Evolutionary conservation across 1,140 invertebrate species (phyloP), one percentile per base, ranked within the genome.

Genomic region (Drosophila serrata): DNA sequence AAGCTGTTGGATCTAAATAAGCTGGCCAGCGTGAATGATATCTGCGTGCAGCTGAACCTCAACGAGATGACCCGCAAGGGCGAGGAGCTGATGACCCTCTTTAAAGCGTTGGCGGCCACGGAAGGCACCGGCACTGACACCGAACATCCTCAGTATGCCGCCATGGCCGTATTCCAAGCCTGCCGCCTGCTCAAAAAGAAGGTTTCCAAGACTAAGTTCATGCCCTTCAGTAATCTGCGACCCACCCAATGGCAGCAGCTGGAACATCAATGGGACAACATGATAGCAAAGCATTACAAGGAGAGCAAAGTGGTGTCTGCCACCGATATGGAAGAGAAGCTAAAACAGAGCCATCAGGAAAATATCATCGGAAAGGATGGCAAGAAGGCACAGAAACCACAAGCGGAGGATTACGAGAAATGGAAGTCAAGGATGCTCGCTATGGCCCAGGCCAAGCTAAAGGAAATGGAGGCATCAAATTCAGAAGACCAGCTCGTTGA

Each of bases 141-240:
- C 5, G 78, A 72, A 6, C 93, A 93, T 80, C 93, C 93, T 9
- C 93, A 93, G 62, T 93, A 93, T 73, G 86, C 90, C 22, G 82
- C 93, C 6, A 93, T 93, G 73, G 93, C 93, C 6, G 92, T 93
- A 1, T 93, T 92, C 59, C 90, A 92, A 13, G 92, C 93, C 33
- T 93, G 93, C 61, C 93, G 91, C 70, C 81, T 93, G 22, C 82
- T 90, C 11, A 90, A 92, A 37, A 82, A 90, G 13, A 93, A 92
- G 64, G 80, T 92, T 1, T 72, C 90, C 8, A 93, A 93, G 60
- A 7, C 77, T 8, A 91, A 93, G 63, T 53, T 93, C 7, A 79
- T 91, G 63, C 67, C 84, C 13, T 87, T 91, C 43, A 93, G 93
- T 76, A 91, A 93, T 51, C 75, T 93, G 53, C 92, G 91, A 12